phyloP scores from a whole-genome alignment of 2,888 invertebrate genomes.

The Sussaba pulchella region DNA sequence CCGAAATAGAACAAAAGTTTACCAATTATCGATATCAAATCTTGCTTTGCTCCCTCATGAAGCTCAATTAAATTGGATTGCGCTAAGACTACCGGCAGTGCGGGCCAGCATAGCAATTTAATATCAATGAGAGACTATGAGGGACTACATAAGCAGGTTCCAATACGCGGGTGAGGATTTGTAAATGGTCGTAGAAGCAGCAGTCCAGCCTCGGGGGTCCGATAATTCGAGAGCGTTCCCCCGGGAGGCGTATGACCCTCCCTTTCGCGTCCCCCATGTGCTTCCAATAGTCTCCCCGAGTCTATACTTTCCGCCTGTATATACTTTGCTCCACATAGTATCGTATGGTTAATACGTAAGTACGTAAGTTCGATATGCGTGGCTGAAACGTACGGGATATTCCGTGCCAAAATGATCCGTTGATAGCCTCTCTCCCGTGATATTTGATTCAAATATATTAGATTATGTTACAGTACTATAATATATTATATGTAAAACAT shows the following conservation, averaged over 20 bases:
- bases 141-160: conserved; percentile 42
- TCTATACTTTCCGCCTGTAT: conserved; percentile 14
- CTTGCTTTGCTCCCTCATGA: not conserved
- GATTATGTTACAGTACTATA: no score
- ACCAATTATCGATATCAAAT: not conserved
- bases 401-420: no score
- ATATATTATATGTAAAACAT: no score
- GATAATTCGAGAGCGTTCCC: conserved; percentile 47
- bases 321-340: conserved; percentile 10
- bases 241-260: conserved; percentile 27
- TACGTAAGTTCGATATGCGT: not conserved
- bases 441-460: no score
- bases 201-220: conserved; percentile 18
- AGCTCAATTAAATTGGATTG: not conserved
- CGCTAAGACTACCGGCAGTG: not conserved
- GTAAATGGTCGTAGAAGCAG: conserved; percentile 33
- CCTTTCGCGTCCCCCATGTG: conserved; percentile 17
- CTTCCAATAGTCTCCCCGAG: conserved; percentile 21
- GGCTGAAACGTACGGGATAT: not conserved
- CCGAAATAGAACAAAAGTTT: no score
- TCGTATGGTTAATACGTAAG: conserved; percentile 19
- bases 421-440: no score
- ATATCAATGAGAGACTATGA: conserved; percentile 24
- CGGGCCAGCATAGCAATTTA: not conserved
- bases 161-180: conserved; percentile 28